Evolutionary conservation across 1,140 invertebrate species (phyloP), one percentile per base, ranked within the genome.

Genomic region (Latrodectus geometricus): DNA sequence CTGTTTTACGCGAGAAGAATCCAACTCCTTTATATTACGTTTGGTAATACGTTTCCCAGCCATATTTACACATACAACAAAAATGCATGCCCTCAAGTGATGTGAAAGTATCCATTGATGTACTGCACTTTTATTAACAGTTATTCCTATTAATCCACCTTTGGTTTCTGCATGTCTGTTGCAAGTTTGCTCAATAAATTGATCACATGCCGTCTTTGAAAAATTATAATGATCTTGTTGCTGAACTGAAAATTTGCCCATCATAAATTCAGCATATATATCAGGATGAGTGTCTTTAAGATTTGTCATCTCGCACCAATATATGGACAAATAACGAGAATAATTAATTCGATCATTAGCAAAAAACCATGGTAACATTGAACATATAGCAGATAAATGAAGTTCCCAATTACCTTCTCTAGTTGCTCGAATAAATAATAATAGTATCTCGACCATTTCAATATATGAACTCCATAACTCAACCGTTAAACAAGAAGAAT

Each of bases 211-310:
- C 87, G 86, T 65, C 12, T 61, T 20, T 12, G 20, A 61, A 66
- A 78, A 78, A 4, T 5, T 15, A 17, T 78, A 23, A 17, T 11
- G 11, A 17, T 82, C 56, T 17, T 77, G 48, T 21, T 87, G 56
- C 54, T 89, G 88, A 23, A 88, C 83, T 68, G 88, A 88, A 73
- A 88, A 88, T 68, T 79, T 65, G n/a, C 87, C 87, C 17, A 12
- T 78, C 21, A 21, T 61, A 21, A 78, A 78, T 35, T 78, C 20
- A 17, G 20, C 35, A 20, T 50, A 48, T 1, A 75, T 23, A 9
- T 1, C 23, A 11, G 73, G 73, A 75, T 75, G 9, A 15, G 73
- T 21, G 56, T n/a, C 21, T 77, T 86, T 15, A 9, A 88, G 78
- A 15, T 79, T 15, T 21, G 68, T 49, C 87, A 82, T 88, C 35